Conservation (phyloP, 2,797 vertebrate species). For the Agapornis canus region DNA sequence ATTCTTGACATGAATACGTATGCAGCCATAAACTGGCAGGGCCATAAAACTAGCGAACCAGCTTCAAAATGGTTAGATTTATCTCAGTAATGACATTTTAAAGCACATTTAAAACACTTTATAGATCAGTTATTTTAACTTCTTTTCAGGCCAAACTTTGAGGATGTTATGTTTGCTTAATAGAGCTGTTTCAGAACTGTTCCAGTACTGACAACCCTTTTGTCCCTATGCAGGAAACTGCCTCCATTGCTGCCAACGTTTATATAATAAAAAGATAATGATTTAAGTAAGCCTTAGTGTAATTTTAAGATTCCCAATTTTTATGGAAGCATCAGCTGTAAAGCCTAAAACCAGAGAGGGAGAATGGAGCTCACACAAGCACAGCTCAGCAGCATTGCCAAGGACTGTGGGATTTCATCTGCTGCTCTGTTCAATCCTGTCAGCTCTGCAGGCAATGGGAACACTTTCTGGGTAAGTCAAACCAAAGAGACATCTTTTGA, state of each 20-base stretch:
- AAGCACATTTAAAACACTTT: constrained; percentile 50
- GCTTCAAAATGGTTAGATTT: constrained; percentile 40
- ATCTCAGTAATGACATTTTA: constrained; percentile 61
- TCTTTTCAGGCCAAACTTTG: constrained; percentile 21
- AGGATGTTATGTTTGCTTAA: constrained; percentile 52
- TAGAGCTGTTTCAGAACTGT: constrained; percentile 29
- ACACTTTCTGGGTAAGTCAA: background rate
- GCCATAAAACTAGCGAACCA: background rate
- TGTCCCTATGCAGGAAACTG: background rate
- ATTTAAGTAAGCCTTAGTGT: background rate
- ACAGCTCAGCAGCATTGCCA: background rate
- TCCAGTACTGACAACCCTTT: constrained; percentile 32
- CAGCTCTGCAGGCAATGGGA: background rate
- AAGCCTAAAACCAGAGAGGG: background rate
- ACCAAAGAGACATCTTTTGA: background rate
- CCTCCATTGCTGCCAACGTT: background rate
- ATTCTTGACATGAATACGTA: background rate
- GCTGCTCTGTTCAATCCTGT: background rate
- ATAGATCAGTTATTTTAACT: constrained; percentile 52
- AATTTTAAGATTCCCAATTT: background rate
- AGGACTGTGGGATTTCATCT: background rate
- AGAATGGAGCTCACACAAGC: background rate
- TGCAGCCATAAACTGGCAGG: constrained; percentile 44
- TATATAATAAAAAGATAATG: constrained; percentile 6
- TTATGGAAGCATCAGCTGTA: background rate